Evolutionary conservation across 2,888 invertebrate species (phyloP), one percentile per base, ranked within the genome.

Genomic region (Agrotis clavis): DNA sequence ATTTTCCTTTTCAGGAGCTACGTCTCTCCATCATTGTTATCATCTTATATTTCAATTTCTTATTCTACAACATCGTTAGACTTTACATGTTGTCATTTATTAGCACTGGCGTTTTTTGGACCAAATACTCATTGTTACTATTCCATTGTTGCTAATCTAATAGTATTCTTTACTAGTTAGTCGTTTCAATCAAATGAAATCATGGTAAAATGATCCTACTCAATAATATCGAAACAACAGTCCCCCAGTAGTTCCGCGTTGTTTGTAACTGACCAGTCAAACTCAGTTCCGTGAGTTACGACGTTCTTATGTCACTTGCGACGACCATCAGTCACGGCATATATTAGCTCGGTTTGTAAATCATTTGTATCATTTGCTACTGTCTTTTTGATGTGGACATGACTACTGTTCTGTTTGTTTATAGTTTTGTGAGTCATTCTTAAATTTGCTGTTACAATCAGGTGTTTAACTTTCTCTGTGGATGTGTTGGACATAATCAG

Each of bases 261-360:
- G n/a, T 57, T 71, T 65, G 60, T 50, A 54, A 74, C 53, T 79
- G 81, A 62, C 19, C 67, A 30, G 21, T 14, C 57, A 57, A 14
- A n/a, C 57, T 18, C 30, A 25, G 71, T 79, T 81, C 82, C 82
- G 67, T 65, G 62, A 65, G 71, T 79, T 79, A 71, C 71, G 61
- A 25, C 14, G 69, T 57, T 60, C 66, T 81, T 77, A 71, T 71
- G 71, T 75, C 75, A 78, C 61, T 30, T 18, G 16, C 19, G 9
- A 50, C 51, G 41, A 54, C 54, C 62, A 66, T 63, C 64, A 74
- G 65, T 56, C 65, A 66, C 62, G 54, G 64, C 14, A 65, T 67
- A 45, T 56, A 73, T 73, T 51, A 56, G 30, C 47, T 65, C n/a
- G 9, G 41, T 25, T 54, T 59, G 35, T 73, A 53, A 62, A 72